Evolutionary conservation across 2,797 vertebrate species (phyloP), one percentile per base, ranked within the genome.

Genomic region (Galagoides demidoff): DNA sequence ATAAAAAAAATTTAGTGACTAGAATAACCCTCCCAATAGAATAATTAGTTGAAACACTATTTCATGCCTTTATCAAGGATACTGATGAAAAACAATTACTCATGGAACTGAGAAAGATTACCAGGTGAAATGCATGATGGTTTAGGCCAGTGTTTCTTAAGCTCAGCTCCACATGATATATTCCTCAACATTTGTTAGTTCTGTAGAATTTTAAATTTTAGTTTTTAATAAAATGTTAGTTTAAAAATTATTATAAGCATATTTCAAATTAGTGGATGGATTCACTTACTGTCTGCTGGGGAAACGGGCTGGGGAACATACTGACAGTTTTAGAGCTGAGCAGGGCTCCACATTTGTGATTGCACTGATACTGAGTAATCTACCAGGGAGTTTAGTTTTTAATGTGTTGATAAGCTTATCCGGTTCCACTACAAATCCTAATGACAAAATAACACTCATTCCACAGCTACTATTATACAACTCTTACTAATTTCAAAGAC

Each of bases 31-130:
- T 89, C n/a, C 52, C 49, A 90, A n/a, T 6, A 82, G 49, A 86
- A 52, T 83, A 87, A 95, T 73, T 87, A 81, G 17, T 71, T 70
- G 85, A 85, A 87, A 34, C 37, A 93, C 31, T 85, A 85, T 68
- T 74, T 94, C 68, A 74, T 27, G 9, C 57, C 83, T 90, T 89
- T 83, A 92, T 85, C 59, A 66, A 70, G 43, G 39, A 49, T n/a
- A 92, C 34, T 77, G 90, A 90, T 92, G 39, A 90, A 82, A 87
- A 93, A 68, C 37, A 83, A 92, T 90, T 61, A 84, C 39, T 81
- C 37, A 77, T 52, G 57, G 70, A 77, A 37, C 37, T 82, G 39
- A 85, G 59, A 92, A 91, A 95, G 20, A 83, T 45, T 79, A 71
- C 43, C 49, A 39, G 74, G 70, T 81, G 16, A 94, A 84, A 74